Evolutionary conservation across 2,888 invertebrate species (phyloP), one percentile per base, ranked within the genome.

Genomic region (Heliconius ismenius): DNA sequence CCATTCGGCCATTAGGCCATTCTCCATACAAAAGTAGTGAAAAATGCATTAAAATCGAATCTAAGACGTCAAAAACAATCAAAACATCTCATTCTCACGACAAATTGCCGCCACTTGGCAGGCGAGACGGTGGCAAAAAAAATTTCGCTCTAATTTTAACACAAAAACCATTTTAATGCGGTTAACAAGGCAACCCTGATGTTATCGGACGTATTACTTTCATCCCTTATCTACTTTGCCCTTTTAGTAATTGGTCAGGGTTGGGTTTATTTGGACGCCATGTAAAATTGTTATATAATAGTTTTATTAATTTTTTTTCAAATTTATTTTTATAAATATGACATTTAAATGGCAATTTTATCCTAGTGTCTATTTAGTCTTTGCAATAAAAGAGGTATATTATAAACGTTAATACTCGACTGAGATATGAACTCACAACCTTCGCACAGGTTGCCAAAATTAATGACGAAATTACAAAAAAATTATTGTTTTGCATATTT

Each of bases 201-300:
- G 87, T 85, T 93, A 93, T 93, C 92, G 84, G 80, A 75, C 84
- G 89, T 92, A 93, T 93, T 92, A 92, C 92, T 93, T 93, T 92
- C 93, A 92, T 90, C 91, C 91, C 90, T 90, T 91, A 91, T 91
- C 88, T 84, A 84, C 78, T 90, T 87, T 88, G 84, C 85, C 88
- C 87, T 89, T 80, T 76, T 79, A 77, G 91, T 92, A 91, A 92
- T 92, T 91, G 89, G 86, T 78, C 75, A 36, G 79, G 3, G 81
- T 78, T 84, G 58, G 89, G 90, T 79, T 90, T 87, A 92, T 86
- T 92, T 90, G 87, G 58, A 32, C 82, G 68, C n/a, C 49, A 18
- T 26, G n/a, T 67, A 13, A 28, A n/a, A 69, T 65, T n/a, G 26
- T 75, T 28, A 72, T 36, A 54, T 65, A 39, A n/a, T n/a, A n/a